These are phyloP conservation scores for Centropyge bicolor DNA, from an alignment of 2,797 vertebrate genomes.

Conservation along the genomic window DNA sequence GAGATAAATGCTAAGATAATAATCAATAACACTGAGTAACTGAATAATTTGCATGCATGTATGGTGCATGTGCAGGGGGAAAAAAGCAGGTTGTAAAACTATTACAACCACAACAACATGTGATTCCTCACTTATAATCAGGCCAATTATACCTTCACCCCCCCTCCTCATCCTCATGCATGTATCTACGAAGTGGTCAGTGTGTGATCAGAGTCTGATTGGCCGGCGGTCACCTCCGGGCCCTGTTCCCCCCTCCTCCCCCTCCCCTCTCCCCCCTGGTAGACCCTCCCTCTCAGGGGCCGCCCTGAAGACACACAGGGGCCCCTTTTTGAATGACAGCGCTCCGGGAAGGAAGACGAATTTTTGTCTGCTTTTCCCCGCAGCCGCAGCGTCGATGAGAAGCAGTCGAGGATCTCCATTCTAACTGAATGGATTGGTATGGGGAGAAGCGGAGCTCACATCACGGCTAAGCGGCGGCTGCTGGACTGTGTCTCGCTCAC, in stretches of 20 bases:
- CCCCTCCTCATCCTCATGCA: conserved; percentile 50
- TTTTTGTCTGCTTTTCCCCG: conserved; percentile 81
- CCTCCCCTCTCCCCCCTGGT: conserved; percentile 64
- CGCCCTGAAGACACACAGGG: conserved; percentile 74
- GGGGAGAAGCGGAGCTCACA: conserved; percentile 89
- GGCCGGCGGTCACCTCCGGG: conserved; percentile 75
- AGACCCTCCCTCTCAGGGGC: conserved; percentile 38
- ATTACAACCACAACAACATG: conserved; percentile 27
- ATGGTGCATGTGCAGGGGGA: neutral
- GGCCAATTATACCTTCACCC: conserved; percentile 52
- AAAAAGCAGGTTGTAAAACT: conserved; percentile 15
- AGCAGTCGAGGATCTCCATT: conserved; percentile 86
- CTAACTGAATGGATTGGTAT: conserved; percentile 91
- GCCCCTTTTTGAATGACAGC: conserved; percentile 85
- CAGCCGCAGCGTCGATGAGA: conserved; percentile 83
- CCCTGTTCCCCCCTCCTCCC: conserved; percentile 68
- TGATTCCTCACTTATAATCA: conserved; percentile 39
- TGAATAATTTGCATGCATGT: neutral
- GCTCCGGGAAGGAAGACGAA: conserved; percentile 78
- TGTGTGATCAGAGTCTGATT: conserved; percentile 81
- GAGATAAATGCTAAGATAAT: too few species aligned
- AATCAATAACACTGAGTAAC: too few species aligned
- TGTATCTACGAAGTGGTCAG: conserved; percentile 77
- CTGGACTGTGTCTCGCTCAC: conserved; percentile 85
- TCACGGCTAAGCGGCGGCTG: conserved; percentile 89